Base-by-base conservation (phyloP, 2,888 invertebrate genomes). In the Phalangium opilio region DNA sequence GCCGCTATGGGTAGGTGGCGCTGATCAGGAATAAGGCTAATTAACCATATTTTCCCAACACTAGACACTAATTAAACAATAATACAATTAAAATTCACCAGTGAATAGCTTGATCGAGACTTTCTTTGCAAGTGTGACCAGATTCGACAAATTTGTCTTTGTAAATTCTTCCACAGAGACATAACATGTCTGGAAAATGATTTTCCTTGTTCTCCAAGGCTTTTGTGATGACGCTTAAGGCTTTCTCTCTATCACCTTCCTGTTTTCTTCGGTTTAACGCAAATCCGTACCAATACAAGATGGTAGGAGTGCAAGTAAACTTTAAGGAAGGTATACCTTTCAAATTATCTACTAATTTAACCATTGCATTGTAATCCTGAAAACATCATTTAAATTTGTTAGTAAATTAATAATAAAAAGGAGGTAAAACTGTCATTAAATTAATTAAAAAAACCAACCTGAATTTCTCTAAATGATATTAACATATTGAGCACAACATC, bases 141-240 rank as follows among this genome's bases (percentile, higher is more conserved):
- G 93, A 91, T 71, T 96, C 95, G 11, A 95, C 89, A 70, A 96
- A 98, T 64, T 85, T 90, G 67, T 58, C 58, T 48, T 58, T 58
- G 66, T 95, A 95, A 62, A 98, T 96, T 54, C 98, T 78, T 1
- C 98, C 98, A 63, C 95, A 95, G 2, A 98, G 73, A 62, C 98
- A 96, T 43, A 98, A 68, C 81, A 96, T 89, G 66, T 98, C 98
- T 0, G 96, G 95, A 61, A 93, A 90, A 58, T 83, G 81, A 64
- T 90, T 91, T 63, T 95, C 93, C 64, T 86, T 84, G 67, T 84
- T 82, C 57, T 90, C 81, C 47, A 98, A 70, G 0, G 91, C 90
- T 64, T 84, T 82, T 21, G 84, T 78, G 53, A 96, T 93, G 0
- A 93, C 90, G 62, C 79, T 75, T 32, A 98, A 69, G 0, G 96